Evolutionary conservation across 2,113 vertebrate genomes (phyloP), one percentile per base, ranked within the genome.

Genomic region (Eupsittula cactorum): DNA sequence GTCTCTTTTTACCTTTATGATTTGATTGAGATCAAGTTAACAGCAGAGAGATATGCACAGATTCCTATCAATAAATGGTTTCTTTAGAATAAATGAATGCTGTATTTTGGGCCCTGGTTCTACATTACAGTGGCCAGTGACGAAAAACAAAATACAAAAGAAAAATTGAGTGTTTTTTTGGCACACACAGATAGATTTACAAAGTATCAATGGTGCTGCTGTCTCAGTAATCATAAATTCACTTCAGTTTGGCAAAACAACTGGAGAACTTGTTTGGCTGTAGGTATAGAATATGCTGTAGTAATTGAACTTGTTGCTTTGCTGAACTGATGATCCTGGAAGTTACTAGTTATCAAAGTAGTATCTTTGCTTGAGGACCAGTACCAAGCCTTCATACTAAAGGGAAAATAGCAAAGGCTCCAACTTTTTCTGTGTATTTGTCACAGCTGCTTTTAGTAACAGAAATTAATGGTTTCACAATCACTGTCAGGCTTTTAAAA

Each of bases 11-110:
- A 69, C 49, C 14, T 89, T 82, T 84, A 50, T 84, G 55, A 37
- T 85, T 95, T 94, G 74, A 68, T 68, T 52, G 78, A 79, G 83
- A 92, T 95, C 74, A 89, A 76, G 37, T 92, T 95, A 94, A 84
- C 4, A 9, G 57, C 47, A 77, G 71, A 82, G 81, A 80, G 82
- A 64, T 33, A 46, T 10, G 13, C 24, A n/a, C 31, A 91, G 65
- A 82, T 91, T 92, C 35, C 50, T 84, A 41, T 96, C 76, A 92
- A 81, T 75, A 93, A 94, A 68, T 73, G 42, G 42, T 37, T 92
- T 95, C 35, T 92, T 80, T 93, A 81, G 88, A 90, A 81, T 68
- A 86, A 80, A 84, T 59, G 44, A n/a, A 20, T 80, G 29, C 65
- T 92, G 41, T 82, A 25, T 91, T 93, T 74, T 79, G 77, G 57